Conservation (phyloP, 2,113 vertebrate genomes). For the Aldabrachelys gigantea region DNA sequence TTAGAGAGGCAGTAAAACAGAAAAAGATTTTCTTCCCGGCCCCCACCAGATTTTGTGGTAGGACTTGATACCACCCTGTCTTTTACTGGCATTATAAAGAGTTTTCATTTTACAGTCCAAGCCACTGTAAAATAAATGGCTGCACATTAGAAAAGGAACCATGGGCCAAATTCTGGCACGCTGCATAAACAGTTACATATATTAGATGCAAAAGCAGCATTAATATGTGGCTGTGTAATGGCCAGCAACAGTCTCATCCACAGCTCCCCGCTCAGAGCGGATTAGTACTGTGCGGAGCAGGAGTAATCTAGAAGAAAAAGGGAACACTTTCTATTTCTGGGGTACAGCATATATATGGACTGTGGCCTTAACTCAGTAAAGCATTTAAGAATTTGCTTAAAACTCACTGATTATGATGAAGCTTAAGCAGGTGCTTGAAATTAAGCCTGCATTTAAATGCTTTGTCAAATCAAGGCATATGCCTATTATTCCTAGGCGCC, state of each 20-base stretch:
- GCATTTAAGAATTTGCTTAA: conserved; percentile 40
- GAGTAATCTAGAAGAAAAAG: not conserved
- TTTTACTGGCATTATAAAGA: conserved; percentile 13
- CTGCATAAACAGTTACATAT: not conserved
- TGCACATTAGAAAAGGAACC: not conserved
- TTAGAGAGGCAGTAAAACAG: conserved; percentile 64
- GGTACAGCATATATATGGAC: not conserved
- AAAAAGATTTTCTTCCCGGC: conserved; percentile 8
- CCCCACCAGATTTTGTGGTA: conserved; percentile 31
- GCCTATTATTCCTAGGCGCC: not conserved
- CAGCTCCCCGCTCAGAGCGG: not conserved
- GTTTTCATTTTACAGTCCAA: not conserved
- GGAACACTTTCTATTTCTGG: not conserved
- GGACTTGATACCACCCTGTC: not conserved
- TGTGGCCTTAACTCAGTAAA: conserved; percentile 22
- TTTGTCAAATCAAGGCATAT: conserved; percentile 43
- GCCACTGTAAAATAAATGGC: not conserved
- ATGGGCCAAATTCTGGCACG: not conserved
- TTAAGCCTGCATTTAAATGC: not conserved
- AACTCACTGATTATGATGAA: conserved; percentile 33
- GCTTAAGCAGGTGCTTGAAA: conserved; percentile 49
- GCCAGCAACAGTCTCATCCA: not conserved
- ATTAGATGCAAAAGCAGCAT: not conserved
- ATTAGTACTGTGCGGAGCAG: conserved; percentile 30
- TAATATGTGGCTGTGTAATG: not conserved